A percentile compares a stretch with the other conserved stretches of the same genome.
These are phyloP conservation scores for Marmota monax DNA, from an alignment of 2,113 vertebrate genomes.

Conservation along the genomic window DNA sequence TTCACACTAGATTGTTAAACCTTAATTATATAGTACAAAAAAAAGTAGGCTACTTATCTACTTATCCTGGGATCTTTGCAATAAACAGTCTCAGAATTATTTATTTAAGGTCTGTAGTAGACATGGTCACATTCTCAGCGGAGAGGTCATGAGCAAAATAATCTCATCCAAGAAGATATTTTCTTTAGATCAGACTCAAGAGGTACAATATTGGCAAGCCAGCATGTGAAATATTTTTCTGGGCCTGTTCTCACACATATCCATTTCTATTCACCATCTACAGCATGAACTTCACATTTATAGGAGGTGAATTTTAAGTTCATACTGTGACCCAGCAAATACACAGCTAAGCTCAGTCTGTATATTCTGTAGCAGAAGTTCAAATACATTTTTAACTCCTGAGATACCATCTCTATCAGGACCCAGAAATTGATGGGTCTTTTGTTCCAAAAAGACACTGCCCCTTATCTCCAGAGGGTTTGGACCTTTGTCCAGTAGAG, in stretches of 20 bases:
- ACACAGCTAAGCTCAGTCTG: not conserved
- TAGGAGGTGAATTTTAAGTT: constrained; percentile 34
- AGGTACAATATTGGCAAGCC: constrained; percentile 41
- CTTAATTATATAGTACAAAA: not conserved
- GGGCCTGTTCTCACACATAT: constrained; percentile 73
- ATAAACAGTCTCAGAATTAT: not conserved
- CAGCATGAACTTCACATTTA: not conserved
- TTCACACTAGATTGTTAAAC: constrained; percentile 21
- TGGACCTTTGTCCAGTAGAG: constrained; percentile 33
- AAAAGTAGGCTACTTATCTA: not conserved
- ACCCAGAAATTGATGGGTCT: not conserved
- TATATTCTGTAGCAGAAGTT: not conserved
- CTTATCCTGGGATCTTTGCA: not conserved
- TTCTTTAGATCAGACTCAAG: constrained; percentile 65
- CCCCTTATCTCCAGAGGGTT: fast-evolving
- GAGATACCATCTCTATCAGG: not conserved
- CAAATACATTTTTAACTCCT: not conserved
- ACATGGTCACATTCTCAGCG: constrained; percentile 44
- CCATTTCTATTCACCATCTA: constrained; percentile 59
- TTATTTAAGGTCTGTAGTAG: constrained; percentile 37
- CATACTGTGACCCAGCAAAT: not conserved
- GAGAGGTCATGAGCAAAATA: constrained; percentile 52
- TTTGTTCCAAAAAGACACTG: not conserved
- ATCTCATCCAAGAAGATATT: constrained; percentile 64
- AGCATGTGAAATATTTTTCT: constrained; percentile 63